Evolutionary conservation across 2,797 vertebrate genomes (phyloP).

Genomic region (Coregonus sp.): DNA sequence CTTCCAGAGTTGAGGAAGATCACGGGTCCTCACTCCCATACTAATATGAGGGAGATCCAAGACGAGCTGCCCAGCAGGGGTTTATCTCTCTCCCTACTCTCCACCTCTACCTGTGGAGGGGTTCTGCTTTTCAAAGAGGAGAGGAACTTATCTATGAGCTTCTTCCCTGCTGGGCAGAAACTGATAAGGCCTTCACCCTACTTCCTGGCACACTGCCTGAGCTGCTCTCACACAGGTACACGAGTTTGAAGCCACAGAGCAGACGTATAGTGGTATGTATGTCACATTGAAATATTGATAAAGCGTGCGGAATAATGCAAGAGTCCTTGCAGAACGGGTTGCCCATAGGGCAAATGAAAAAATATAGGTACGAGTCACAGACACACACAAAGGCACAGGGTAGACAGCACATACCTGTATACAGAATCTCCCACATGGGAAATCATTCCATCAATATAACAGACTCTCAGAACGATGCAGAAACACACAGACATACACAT

Average conservation of each 20-base stretch:
- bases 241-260: neutral
- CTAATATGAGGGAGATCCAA: neutral
- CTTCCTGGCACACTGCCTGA: neutral
- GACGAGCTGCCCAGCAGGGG: neutral
- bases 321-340: conserved; percentile 2
- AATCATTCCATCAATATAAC: neutral
- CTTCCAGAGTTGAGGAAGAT: neutral
- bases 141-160: neutral
- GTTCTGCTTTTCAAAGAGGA: neutral
- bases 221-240: neutral
- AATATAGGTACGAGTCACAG: neutral
- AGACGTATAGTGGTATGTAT: neutral
- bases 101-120: neutral
- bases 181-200: neutral
- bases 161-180: neutral
- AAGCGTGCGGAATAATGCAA: conserved; percentile 3
- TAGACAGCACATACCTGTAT: neutral
- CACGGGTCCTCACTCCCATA: neutral
- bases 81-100: neutral
- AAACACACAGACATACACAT: neutral
- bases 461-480: neutral
- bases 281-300: conserved; percentile 35
- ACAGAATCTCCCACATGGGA: neutral
- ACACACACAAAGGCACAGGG: conserved; percentile 27
- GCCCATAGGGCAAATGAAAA: conserved; percentile 7